A percentile compares a stretch with the other conserved stretches of the same genome.
phyloP scores from a whole-genome alignment of 1,140 invertebrate genomes.

The Brachionus sp. region DNA sequence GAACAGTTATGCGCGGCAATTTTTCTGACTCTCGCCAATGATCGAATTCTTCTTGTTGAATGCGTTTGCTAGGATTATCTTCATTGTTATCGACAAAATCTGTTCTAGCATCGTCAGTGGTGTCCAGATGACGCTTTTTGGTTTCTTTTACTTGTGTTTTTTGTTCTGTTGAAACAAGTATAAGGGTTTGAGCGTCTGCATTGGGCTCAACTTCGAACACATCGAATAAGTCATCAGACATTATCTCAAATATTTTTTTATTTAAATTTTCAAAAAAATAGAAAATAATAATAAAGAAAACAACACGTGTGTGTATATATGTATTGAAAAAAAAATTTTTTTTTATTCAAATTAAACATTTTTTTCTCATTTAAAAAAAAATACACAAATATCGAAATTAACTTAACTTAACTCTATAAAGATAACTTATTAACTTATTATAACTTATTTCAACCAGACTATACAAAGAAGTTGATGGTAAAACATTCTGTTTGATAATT shows the following conservation, averaged over 20 bases:
- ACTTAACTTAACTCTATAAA: too few relatives aligned
- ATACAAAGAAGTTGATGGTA: too few relatives aligned
- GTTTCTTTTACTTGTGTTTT: neutral
- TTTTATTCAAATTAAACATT: too few relatives aligned
- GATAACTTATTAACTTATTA: too few relatives aligned
- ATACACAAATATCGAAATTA: too few relatives aligned
- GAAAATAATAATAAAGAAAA: neutral
- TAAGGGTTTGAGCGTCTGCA: neutral
- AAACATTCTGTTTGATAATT: too few relatives aligned
- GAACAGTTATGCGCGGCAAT: conserved; percentile 33
- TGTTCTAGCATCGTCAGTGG: neutral
- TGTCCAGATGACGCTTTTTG: neutral
- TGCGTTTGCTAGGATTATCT: neutral
- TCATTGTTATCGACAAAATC: neutral
- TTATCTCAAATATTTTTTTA: neutral
- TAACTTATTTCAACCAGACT: too few relatives aligned
- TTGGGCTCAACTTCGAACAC: conserved; percentile 35
- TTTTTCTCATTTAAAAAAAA: too few relatives aligned
- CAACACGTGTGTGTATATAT: conserved; percentile 6
- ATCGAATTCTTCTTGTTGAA: conserved; percentile 31
- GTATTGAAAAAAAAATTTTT: neutral
- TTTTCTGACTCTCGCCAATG: conserved; percentile 42
- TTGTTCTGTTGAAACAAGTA: neutral
- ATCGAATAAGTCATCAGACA: conserved; percentile 43
- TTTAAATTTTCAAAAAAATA: neutral